Conservation (phyloP, 2,797 vertebrate species). For the Ctenopoma multispine region DNA sequence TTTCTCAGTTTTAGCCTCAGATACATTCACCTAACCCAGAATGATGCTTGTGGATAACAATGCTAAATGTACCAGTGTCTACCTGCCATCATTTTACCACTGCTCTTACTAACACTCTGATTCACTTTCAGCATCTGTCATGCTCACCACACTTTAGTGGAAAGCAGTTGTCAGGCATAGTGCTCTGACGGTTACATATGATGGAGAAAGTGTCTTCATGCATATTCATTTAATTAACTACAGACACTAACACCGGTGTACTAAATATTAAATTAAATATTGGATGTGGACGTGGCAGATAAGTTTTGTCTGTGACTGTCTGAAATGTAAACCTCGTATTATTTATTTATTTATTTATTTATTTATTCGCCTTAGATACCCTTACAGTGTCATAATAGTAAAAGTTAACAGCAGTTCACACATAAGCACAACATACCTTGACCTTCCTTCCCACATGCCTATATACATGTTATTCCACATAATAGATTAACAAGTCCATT, state of each 20-base stretch:
- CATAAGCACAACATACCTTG: constrained; percentile 24
- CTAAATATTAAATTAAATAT: constrained; percentile 32
- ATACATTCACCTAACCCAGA: constrained; percentile 67
- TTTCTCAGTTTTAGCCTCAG: constrained; percentile 65
- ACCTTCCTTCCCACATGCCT: constrained; percentile 44
- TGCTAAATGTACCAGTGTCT: constrained; percentile 49
- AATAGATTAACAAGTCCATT: constrained; percentile 72
- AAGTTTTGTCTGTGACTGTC: not conserved
- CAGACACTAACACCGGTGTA: constrained; percentile 40
- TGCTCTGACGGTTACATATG: constrained; percentile 37
- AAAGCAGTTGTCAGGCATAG: constrained; percentile 55
- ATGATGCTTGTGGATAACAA: constrained; percentile 61
- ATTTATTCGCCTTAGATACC: not conserved
- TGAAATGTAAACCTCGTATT: not conserved
- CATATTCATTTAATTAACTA: constrained; percentile 62
- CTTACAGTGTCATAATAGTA: constrained; percentile 11
- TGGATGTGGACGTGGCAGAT: not conserved
- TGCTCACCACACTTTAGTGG: constrained; percentile 46
- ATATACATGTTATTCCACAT: constrained; percentile 77
- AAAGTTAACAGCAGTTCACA: not conserved
- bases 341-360: not conserved
- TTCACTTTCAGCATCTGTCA: constrained; percentile 75
- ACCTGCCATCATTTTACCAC: constrained; percentile 46
- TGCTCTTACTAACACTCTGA: constrained; percentile 70
- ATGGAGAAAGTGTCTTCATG: constrained; percentile 63